Base-by-base conservation (phyloP, 2,888 invertebrate genomes). In the Fissipunctia ypsillon region DNA sequence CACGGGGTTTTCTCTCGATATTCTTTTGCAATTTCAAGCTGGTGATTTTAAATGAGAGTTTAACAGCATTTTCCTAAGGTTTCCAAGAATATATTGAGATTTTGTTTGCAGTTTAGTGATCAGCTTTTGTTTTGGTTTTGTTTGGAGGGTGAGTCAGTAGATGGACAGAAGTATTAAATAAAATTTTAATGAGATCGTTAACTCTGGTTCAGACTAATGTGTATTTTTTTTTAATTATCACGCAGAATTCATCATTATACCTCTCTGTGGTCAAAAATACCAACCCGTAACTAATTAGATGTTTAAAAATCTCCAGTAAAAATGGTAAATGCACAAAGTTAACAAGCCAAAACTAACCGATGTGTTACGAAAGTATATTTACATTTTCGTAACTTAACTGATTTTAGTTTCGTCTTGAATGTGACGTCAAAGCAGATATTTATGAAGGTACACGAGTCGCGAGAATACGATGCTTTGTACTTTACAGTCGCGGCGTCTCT, bases 401-500 rank as follows among this genome's bases (percentile, higher is more conserved):
- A 68, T 83, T 76, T 69, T 54, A 83, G 68, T 73, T 72, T 43
- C 52, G 35, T 22, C 56, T 68, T 60, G 75, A 83, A 73, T 59
- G 80, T 82, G 61, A 59, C 70, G 73, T 83, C 73, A 83, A 76
- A 81, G 79, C 35, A 73, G 25, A 78, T 84, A 82, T 84, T 84
- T 82, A 84, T 80, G 73, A 71, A 84, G 70, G 64, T 64, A 70
- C 54, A 64, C 64, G 59, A 69, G 72, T 64, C 60, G 54, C 43
- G 67, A 64, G 75, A 81, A 78, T 69, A 75, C 73, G 76, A 79
- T 66, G 81, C 73, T 73, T 82, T 72, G 60, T 83, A 83, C 85
- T 86, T 87, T 86, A 78, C 76, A 80, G 83, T 82, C 73, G 80
- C 73, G 66, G 82, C 81, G 82, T 73, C 81, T 80, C 85, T 83